Conservation (phyloP, 2,888 invertebrate genomes). For the Harpalus rubripes region DNA sequence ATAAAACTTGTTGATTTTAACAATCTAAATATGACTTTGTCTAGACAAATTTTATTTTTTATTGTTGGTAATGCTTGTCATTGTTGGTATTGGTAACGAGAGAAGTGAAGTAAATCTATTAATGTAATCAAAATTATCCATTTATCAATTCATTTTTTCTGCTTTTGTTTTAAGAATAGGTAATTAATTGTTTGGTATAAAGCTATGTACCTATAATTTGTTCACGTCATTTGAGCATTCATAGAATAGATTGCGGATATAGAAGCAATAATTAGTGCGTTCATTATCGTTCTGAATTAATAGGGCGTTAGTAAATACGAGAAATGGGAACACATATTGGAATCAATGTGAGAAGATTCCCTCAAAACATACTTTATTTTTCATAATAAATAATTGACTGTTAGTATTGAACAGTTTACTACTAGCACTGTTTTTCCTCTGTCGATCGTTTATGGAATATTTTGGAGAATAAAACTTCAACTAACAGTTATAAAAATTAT, state of each 20-base stretch:
- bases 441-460: too few species aligned
- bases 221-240: background rate
- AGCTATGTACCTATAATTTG: background rate
- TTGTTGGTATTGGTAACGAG: too few species aligned
- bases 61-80: too few species aligned
- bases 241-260: background rate
- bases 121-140: background rate
- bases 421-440: too few species aligned
- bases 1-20: too few species aligned
- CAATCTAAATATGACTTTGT: too few species aligned
- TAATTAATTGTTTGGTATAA: background rate
- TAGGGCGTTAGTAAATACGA: background rate
- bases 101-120: too few species aligned
- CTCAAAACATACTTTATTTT: background rate
- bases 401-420: too few species aligned
- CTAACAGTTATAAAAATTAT: too few species aligned
- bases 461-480: too few species aligned
- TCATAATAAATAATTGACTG: too few species aligned
- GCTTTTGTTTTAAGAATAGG: background rate
- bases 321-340: background rate
- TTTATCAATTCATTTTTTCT: background rate
- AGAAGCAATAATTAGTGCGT: background rate
- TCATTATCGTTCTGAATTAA: background rate
- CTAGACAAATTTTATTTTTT: too few species aligned
- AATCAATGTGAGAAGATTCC: background rate